Evolutionary conservation across 2,797 vertebrate species (phyloP).

Genomic region (Myotis planiceps): DNA sequence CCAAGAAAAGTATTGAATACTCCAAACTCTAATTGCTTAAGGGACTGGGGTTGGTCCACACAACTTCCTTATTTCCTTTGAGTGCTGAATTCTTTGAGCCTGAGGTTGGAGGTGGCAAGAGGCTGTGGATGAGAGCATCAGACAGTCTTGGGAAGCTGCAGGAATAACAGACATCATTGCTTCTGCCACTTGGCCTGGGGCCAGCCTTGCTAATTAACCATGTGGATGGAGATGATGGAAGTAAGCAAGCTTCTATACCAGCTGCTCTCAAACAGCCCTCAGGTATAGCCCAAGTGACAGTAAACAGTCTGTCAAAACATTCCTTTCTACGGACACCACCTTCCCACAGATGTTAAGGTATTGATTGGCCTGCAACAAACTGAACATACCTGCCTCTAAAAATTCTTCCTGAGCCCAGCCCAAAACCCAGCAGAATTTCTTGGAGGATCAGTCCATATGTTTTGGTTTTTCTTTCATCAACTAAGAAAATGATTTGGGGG

Average conservation of each 20-base stretch:
- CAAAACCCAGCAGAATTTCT: conserved; percentile 12
- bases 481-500: not conserved
- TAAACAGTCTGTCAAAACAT: conserved; percentile 60
- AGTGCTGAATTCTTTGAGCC: not conserved
- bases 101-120: not conserved
- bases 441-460: conserved; percentile 14
- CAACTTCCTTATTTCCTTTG: not conserved
- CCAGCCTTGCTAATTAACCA: conserved; percentile 56
- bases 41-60: not conserved
- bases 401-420: conserved; percentile 41
- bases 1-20: not conserved
- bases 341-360: conserved; percentile 12
- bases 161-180: not conserved
- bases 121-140: not conserved
- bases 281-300: conserved; percentile 40
- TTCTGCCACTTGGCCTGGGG: conserved; percentile 3
- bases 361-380: conserved; percentile 22
- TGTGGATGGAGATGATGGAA: conserved; percentile 24
- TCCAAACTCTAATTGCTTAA: not conserved
- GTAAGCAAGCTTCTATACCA: not conserved
- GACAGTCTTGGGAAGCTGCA: not conserved
- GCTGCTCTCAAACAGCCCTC: conserved; percentile 51
- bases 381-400: conserved; percentile 58
- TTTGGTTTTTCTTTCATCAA: conserved; percentile 47
- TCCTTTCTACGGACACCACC: conserved; percentile 16